phyloP scores from a whole-genome alignment of 2,113 vertebrate species.

The Ictalurus punctatus region DNA sequence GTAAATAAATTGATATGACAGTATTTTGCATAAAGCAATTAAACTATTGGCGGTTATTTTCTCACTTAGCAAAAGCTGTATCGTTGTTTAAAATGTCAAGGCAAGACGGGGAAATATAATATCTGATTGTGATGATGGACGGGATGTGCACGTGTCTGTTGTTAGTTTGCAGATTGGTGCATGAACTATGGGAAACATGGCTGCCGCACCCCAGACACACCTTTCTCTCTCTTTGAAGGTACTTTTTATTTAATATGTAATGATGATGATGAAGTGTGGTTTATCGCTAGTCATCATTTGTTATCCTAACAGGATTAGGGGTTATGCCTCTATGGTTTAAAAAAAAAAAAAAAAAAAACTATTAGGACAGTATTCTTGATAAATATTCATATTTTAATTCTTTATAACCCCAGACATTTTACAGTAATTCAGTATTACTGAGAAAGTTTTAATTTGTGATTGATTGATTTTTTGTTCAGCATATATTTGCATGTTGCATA shows the following conservation, averaged over 20 bases:
- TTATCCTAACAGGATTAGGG: background rate
- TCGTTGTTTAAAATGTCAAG: background rate
- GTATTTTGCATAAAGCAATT: background rate
- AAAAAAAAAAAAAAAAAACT: background rate
- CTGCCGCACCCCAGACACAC: slow-evolving; percentile 91
- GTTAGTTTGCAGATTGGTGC: slow-evolving; percentile 97
- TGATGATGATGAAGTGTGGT: background rate
- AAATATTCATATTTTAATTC: background rate
- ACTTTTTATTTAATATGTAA: slow-evolving; percentile 49
- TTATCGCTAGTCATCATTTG: background rate
- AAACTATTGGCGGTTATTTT: background rate
- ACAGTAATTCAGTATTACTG: background rate
- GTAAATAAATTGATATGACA: background rate
- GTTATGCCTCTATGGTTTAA: background rate
- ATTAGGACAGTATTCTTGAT: background rate
- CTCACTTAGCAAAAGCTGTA: background rate
- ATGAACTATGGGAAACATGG: slow-evolving; percentile 93
- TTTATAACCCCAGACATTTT: background rate
- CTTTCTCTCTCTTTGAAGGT: slow-evolving; percentile 99
- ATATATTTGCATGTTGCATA: background rate
- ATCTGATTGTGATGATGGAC: background rate
- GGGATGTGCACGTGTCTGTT: slow-evolving; percentile 17
- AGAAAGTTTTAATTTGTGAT: too few relatives aligned
- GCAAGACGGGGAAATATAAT: slow-evolving; percentile 17
- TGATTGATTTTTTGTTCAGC: background rate